A percentile compares a stretch with the other conserved stretches of the same genome.
Conservation (phyloP, 2,888 invertebrate genomes). For the Octonoba sinensis region DNA sequence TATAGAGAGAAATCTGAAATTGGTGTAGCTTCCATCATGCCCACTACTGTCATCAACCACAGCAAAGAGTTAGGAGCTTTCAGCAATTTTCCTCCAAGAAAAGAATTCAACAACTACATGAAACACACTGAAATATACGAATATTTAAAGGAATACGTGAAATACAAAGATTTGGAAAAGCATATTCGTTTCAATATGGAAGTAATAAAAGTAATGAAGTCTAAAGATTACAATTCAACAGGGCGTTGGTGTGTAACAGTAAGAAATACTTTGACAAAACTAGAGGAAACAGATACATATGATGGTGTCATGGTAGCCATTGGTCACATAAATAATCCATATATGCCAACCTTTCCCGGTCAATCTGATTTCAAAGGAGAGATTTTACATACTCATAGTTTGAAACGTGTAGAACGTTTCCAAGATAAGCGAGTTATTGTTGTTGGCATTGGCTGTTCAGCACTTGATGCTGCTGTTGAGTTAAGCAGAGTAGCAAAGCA, state of each 20-base stretch:
- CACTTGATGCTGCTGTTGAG: conserved; percentile 63
- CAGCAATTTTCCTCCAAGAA: conserved; percentile 72
- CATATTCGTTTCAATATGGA: conserved; percentile 64
- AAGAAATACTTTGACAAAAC: conserved; percentile 11
- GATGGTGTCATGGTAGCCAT: conserved; percentile 73
- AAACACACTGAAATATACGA: conserved; percentile 70
- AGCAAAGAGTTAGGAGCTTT: conserved; percentile 71
- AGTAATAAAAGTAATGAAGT: conserved; percentile 18
- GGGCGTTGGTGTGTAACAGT: conserved; percentile 65
- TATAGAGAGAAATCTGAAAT: conserved; percentile 63
- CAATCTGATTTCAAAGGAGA: conserved; percentile 69
- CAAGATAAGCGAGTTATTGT: conserved; percentile 71
- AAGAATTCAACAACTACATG: conserved; percentile 72
- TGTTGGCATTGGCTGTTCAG: conserved; percentile 73
- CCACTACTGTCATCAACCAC: conserved; percentile 71
- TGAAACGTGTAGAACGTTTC: conserved; percentile 60
- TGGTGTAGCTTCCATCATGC: conserved; percentile 69
- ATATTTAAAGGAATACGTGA: conserved; percentile 68
- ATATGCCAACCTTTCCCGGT: conserved; percentile 71
- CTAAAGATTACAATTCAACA: conserved; percentile 49
- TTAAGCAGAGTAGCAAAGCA: conserved; percentile 55
- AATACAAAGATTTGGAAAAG: conserved; percentile 62
- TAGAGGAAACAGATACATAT: conserved; percentile 34
- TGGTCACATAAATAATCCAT: conserved; percentile 72
- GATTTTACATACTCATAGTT: conserved; percentile 66